Evolutionary conservation across 2,888 invertebrate species (phyloP).

Genomic region (Cenopis cana): DNA sequence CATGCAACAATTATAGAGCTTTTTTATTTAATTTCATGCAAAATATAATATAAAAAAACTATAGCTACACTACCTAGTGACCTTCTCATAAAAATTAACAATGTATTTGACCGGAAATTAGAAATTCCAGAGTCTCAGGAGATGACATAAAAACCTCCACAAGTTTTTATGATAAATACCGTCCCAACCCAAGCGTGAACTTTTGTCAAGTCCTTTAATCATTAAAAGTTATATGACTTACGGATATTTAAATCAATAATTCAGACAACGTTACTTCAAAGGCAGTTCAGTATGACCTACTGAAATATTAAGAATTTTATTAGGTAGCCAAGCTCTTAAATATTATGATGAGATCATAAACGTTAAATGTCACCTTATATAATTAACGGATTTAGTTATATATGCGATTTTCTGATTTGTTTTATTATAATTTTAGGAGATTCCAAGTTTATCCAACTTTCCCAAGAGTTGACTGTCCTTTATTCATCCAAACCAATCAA

Average conservation of each 20-base stretch:
- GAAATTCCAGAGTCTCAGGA: slow-evolving; percentile 59
- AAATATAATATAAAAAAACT: background rate
- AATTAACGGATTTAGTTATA: background rate
- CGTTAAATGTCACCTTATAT: background rate
- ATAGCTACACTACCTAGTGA: background rate
- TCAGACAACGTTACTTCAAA: background rate
- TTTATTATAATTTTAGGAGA: too few species aligned
- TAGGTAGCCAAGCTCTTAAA: too few species aligned
- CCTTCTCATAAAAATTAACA: slow-evolving; percentile 17
- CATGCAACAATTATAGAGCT: too few species aligned
- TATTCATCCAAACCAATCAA: background rate
- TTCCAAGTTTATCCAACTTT: too few species aligned
- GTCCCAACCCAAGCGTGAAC: slow-evolving; percentile 48
- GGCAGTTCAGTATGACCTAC: background rate
- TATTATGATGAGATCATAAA: too few species aligned
- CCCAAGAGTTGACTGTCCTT: background rate
- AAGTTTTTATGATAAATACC: slow-evolving; percentile 55
- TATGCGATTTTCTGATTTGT: too few species aligned
- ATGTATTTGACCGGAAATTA: slow-evolving; percentile 70
- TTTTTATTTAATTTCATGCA: background rate
- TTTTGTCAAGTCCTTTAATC: slow-evolving; percentile 33
- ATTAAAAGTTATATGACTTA: slow-evolving; percentile 22
- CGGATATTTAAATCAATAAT: background rate
- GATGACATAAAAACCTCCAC: slow-evolving; percentile 53
- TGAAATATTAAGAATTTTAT: background rate